Base-by-base conservation (phyloP, 2,888 invertebrate species). In the Mesorhabditis spiculigera region DNA sequence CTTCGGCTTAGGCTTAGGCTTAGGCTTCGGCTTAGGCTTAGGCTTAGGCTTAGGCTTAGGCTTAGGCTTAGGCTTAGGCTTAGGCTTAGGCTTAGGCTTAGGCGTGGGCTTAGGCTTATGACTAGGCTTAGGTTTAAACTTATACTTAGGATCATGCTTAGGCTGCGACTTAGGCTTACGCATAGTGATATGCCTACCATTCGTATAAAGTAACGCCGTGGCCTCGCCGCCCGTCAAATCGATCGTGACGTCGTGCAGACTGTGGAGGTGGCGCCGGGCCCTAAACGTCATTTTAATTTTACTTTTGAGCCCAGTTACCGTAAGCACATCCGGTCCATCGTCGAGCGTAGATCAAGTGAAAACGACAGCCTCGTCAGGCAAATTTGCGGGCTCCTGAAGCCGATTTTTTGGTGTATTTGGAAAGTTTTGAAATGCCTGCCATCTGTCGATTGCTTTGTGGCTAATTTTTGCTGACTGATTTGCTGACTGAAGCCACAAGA, bases 211-310 rank as follows among this genome's bases (percentile, higher is more conserved):
- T 42, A 95, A 90, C 4, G 94, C 94, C 82, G 95, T 88, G 64
- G 95, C 90, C 88, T 95, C 95, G 4, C 94, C 94, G 0, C 93
- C 94, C 78, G 92, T 91, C 43, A 92, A 92, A 87, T 95, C 95
- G 80, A 95, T 91, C 44, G 93, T 92, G 6, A 95, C 89, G 4
- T 91, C 91, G 66, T 92, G 91, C 4, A 92, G 89, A 10, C 91
- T 86, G 62, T 84, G 78, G 5, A 80, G 75, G 28, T 28, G 28
- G 28, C 28, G 28, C 28, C 28, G 28, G 28, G 28, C 28, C 28
- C 28, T 28, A 28, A 28, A 28, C 28, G 28, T 28, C 28, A 28
- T 28, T 28, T 28, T 28, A 28, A 28, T 28, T 28, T 28, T 28
- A 28, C 28, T 1, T 28, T 28, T 28, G 28, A 28, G 28, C 28